A percentile compares a stretch with the other conserved stretches of the same genome.
Conservation (phyloP, 2,888 invertebrate species). For the Caenorhabditis sp. region DNA sequence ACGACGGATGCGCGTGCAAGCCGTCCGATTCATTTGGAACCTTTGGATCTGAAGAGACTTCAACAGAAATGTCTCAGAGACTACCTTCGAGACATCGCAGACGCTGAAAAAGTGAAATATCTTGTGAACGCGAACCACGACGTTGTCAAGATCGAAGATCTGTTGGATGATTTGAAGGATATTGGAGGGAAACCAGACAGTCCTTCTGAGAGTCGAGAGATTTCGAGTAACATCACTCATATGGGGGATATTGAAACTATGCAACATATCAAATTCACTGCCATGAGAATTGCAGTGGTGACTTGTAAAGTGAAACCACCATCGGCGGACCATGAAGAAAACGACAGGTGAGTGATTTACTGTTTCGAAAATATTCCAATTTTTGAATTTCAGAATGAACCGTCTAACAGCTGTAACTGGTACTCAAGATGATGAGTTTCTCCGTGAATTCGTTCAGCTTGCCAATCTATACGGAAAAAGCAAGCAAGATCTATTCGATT, state of each 20-base stretch:
- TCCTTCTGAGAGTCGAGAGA: constrained; percentile 67
- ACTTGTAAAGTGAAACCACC: constrained; percentile 83
- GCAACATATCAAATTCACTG: constrained; percentile 81
- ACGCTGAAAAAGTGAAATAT: constrained; percentile 82
- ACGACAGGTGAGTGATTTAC: constrained; percentile 35
- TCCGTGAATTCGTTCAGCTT: constrained; percentile 79
- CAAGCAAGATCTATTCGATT: constrained; percentile 67
- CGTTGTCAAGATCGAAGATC: constrained; percentile 76
- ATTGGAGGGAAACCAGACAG: constrained; percentile 64
- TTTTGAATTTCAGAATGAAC: constrained; percentile 21
- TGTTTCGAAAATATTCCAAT: background rate
- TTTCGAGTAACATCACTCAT: constrained; percentile 79
- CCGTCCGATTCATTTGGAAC: constrained; percentile 81
- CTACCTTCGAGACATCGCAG: constrained; percentile 81
- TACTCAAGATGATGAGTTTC: constrained; percentile 77
- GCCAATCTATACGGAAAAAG: constrained; percentile 80
- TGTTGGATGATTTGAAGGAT: constrained; percentile 74
- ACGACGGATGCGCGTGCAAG: constrained; percentile 69
- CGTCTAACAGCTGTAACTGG: constrained; percentile 49
- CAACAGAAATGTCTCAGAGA: constrained; percentile 82
- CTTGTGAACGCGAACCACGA: constrained; percentile 77
- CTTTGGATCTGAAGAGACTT: constrained; percentile 81
- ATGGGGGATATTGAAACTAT: constrained; percentile 82
- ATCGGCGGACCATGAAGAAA: constrained; percentile 68
- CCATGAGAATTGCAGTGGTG: constrained; percentile 83